Conservation (phyloP, 53 echinoderm and acorn worm species). For the Zoroaster sp. region DNA sequence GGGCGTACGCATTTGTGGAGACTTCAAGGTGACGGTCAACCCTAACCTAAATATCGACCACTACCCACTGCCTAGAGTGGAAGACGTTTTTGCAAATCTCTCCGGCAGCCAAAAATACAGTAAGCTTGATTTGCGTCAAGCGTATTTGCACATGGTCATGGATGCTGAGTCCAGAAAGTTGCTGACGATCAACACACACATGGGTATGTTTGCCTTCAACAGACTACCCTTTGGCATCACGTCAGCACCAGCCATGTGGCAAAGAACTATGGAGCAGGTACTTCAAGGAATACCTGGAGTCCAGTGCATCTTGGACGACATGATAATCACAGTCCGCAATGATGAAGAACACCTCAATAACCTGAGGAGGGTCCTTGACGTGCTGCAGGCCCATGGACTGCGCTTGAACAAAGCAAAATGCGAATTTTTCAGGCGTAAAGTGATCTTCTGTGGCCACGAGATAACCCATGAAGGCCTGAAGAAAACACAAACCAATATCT, state of each 20-base stretch:
- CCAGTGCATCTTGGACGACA: slow-evolving; percentile 59
- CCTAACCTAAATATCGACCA: slow-evolving; percentile 8
- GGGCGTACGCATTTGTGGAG: background rate
- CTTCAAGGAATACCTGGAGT: slow-evolving; percentile 31
- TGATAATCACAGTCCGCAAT: slow-evolving; percentile 62
- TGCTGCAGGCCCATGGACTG: slow-evolving; percentile 9
- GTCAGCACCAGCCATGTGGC: slow-evolving; percentile 53
- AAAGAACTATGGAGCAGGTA: too few relatives aligned
- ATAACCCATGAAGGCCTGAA: background rate
- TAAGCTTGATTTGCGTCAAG: slow-evolving; percentile 33
- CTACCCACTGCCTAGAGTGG: slow-evolving; percentile 17
- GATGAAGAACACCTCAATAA: slow-evolving; percentile 64
- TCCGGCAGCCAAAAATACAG: background rate
- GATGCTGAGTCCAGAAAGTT: slow-evolving; percentile 10
- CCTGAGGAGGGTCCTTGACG: slow-evolving; percentile 10
- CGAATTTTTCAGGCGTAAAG: background rate
- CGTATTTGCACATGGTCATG: slow-evolving; percentile 17
- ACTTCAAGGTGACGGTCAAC: slow-evolving; percentile 37
- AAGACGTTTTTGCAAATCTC: slow-evolving; percentile 17
- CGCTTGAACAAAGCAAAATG: background rate
- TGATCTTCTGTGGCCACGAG: slow-evolving; percentile 11
- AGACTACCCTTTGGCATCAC: slow-evolving; percentile 19
- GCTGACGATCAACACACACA: slow-evolving; percentile 30
- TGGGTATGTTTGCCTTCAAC: slow-evolving; percentile 6
- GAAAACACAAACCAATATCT: slow-evolving; percentile 11